These are phyloP conservation scores for Brachyhypopomus gauderio DNA, from an alignment of 2,113 vertebrate species.

Conservation along the genomic window DNA sequence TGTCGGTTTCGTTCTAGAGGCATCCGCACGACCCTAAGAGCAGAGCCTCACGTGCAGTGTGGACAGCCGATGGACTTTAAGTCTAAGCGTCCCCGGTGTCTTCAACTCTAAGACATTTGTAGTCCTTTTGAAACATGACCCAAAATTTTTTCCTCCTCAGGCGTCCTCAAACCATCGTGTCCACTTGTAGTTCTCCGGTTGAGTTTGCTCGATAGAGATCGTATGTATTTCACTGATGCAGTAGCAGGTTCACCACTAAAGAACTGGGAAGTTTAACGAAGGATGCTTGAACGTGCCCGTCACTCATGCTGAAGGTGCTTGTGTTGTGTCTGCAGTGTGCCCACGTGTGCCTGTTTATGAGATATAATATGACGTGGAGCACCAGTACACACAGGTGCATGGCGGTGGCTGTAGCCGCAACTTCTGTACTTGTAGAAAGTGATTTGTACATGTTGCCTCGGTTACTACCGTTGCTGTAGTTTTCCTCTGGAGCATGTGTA, in stretches of 20 bases:
- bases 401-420: neutral
- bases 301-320: neutral
- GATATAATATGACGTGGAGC: neutral
- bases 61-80: too few species aligned
- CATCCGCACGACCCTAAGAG: neutral
- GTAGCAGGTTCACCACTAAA: neutral
- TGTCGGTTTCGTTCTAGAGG: neutral
- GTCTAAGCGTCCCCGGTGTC: too few species aligned
- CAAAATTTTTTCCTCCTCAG: neutral
- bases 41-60: neutral
- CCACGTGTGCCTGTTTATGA: neutral
- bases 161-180: neutral
- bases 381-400: neutral
- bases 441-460: neutral
- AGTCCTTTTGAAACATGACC: neutral
- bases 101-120: too few species aligned
- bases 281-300: neutral
- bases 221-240: too few species aligned
- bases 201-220: neutral
- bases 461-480: neutral
- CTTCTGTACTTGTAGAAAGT: neutral
- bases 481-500: slow-evolving; percentile 17
- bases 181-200: neutral
- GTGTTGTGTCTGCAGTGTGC: neutral
- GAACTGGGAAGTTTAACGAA: neutral